Evolutionary conservation across 2,113 vertebrate genomes (phyloP).

Genomic region (Pachypanchax playfairii): DNA sequence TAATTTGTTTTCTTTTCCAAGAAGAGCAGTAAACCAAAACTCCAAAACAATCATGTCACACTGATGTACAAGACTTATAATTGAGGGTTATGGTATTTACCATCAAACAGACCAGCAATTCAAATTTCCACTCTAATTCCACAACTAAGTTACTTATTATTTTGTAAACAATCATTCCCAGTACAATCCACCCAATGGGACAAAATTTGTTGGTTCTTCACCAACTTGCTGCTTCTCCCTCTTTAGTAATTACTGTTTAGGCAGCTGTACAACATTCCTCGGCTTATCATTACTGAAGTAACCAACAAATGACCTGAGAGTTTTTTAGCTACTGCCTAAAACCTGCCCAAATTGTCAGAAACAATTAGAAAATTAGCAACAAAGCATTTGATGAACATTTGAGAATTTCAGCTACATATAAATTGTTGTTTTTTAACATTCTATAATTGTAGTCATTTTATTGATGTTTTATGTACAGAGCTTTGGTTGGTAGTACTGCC

Average conservation of each 20-base stretch:
- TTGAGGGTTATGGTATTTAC: constrained; percentile 56
- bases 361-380: not conserved
- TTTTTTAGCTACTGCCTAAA: not conserved
- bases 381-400: too few species aligned
- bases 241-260: constrained; percentile 36
- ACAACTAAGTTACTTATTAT: constrained; percentile 31
- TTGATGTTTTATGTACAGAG: too few species aligned
- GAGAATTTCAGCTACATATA: too few species aligned
- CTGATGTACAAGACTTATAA: constrained; percentile 38
- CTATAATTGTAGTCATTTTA: too few species aligned
- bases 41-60: constrained; percentile 49
- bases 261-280: constrained; percentile 43
- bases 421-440: too few species aligned
- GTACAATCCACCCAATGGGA: constrained; percentile 15
- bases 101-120: constrained; percentile 40
- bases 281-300: not conserved
- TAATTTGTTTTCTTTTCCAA: constrained; percentile 4
- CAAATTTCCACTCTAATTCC: constrained; percentile 40
- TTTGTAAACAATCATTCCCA: constrained; percentile 62
- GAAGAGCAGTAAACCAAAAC: constrained; percentile 40
- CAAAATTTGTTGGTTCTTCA: constrained; percentile 22
- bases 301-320: constrained; percentile 4
- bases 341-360: constrained; percentile 6
- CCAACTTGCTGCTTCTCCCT: constrained; percentile 24
- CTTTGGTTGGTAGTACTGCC: too few species aligned